Evolutionary conservation across 2,888 invertebrate species (phyloP), one percentile per base, ranked within the genome.

Genomic region (Acrocera orbiculus): DNA sequence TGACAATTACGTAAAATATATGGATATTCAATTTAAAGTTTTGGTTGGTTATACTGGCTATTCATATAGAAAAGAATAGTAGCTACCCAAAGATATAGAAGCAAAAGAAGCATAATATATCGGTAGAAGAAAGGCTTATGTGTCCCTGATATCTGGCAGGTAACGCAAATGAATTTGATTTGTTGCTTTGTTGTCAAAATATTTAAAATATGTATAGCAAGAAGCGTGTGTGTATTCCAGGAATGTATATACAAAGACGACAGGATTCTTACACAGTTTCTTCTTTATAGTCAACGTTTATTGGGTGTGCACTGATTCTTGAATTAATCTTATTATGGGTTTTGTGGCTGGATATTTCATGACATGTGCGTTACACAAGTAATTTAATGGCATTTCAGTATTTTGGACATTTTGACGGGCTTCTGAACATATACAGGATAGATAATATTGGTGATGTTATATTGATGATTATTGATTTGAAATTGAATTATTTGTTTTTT

Each of bases 101-200:
- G 34, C 34, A 34, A 28, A 34, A 34, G 34, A 22, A 22, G 34
- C 28, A 23, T 16, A 30, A 6, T 22, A 27, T 16, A 26, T n/a
- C 34, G 34, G 22, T 34, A 28, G 34, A 22, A 22, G 33, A 23
- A 19, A n/a, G 22, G 23, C 16, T 23, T 11, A 11, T 4, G 17
- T 11, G 19, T 16, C 26, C 27, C 20, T 16, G 23, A 14, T 11
- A 34, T 28, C 34, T 28, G 28, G 34, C 28, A 34, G 34, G 26
- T 27, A 22, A 34, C 34, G 34, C 28, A 34, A 34, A 34, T 40
- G 38, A 40, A 40, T 40, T 40, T 40, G 38, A 40, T 40, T 38
- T 38, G 38, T 40, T 38, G 36, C 38, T 33, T 23, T 34, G 36
- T 36, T 38, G 40, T 40, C 40, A 40, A 40, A 40, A 38, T 40